Base-by-base conservation (phyloP, 2,888 invertebrate genomes). In the Sthenelais limicola region DNA sequence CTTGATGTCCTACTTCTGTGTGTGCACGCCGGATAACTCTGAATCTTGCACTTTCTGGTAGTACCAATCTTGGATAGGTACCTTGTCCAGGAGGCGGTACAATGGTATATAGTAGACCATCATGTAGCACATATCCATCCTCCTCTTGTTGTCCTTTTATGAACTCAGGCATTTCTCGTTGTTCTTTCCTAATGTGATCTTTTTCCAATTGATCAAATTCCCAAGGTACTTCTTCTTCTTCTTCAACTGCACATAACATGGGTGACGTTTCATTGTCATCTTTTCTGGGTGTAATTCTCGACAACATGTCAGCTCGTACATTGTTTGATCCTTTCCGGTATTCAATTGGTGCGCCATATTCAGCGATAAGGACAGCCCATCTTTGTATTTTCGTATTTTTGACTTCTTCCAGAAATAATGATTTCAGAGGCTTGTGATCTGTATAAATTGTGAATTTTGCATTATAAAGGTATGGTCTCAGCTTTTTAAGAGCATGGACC, bases 391-490 rank as follows among this genome's bases (percentile, higher is more conserved):
- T 33, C 35, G 51, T 26, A 35, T 70, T 58, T 3, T 58, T 32
- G 7, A 58, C 24, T 33, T 58, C 58, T 33, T 33, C n/a, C 21
- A 58, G 21, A 30, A 70, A 70, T 15, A 70, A n/a, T 15, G 71
- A 56, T 21, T 70, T 70, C 1, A 70, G 32, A 1, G 71, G 71
- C 26, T 58, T 56, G n/a, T 70, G 71, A 26, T 70, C 71, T 1
- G 56, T 56, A n/a, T 28, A 43, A 1, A 70, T 54, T 3, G 30
- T 38, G 28, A 70, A 70, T n/a, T 38, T n/a, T 2, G 71, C 71
- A 1, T 56, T 56, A n/a, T 33, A 38, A 3, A 70, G 56, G 30
- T 70, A 70, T 3, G 56, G 70, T 2, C 70, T 26, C n/a, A 70
- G 35, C 54, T 70, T 70, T 2, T 18, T 35, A 15, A 70, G 48